These are phyloP conservation scores for Elysia chlorotica DNA, from an alignment of 1,140 invertebrate species.

Conservation along the genomic window DNA sequence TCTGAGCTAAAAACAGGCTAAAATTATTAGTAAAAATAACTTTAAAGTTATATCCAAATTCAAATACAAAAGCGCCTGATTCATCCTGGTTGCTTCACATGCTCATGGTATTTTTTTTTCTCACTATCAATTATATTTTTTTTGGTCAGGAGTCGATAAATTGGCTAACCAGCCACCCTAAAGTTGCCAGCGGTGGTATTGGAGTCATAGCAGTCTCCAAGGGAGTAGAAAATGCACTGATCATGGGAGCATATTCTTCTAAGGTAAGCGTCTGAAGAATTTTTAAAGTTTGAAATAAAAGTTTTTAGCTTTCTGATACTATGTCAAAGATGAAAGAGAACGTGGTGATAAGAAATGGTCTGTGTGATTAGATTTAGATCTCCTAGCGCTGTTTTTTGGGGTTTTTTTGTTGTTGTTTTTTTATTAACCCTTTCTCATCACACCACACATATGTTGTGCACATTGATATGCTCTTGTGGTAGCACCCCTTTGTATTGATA, in stretches of 20 bases:
- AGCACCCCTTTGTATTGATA: too few species aligned
- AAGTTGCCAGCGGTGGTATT: slow-evolving; percentile 25
- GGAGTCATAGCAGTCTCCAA: slow-evolving; percentile 34
- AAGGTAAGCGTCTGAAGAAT: neutral
- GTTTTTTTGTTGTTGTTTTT: too few species aligned
- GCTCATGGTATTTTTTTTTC: too few species aligned
- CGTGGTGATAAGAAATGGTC: too few species aligned
- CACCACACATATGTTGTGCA: too few species aligned
- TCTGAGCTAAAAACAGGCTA: neutral
- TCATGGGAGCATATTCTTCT: slow-evolving; percentile 29
- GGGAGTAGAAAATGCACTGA: slow-evolving; percentile 28
- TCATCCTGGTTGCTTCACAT: neutral
- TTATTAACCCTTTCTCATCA: too few species aligned
- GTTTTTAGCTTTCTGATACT: too few species aligned
- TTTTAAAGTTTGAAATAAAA: too few species aligned
- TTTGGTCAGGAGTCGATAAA: slow-evolving; percentile 30
- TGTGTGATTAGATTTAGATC: too few species aligned
- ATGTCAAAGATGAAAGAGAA: too few species aligned
- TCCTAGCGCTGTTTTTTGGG: too few species aligned
- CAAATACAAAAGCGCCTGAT: neutral
- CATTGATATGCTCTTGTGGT: too few species aligned
- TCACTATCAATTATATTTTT: neutral
- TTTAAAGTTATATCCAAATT: neutral
- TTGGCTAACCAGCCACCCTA: slow-evolving; percentile 27
- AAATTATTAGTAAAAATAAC: neutral